Conservation (phyloP, 1,140 invertebrate species). For the Ips typographus region DNA sequence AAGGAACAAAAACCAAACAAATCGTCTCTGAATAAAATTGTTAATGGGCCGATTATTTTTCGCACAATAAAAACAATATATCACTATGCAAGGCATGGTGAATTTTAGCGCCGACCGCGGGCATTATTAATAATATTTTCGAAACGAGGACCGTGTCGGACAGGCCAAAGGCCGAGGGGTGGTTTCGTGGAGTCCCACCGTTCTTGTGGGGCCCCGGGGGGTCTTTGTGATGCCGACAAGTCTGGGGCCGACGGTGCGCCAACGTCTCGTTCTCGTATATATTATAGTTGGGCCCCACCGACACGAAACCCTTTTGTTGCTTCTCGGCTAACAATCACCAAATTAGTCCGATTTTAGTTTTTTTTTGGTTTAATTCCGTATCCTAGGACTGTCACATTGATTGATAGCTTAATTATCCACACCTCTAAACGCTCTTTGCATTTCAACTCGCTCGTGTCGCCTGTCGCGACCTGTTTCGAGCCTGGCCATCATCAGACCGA, state of each 20-base stretch:
- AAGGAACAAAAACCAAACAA: background rate
- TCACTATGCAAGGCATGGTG: conserved; percentile 11
- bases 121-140: conserved; percentile 31
- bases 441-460: conserved; percentile 25
- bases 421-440: conserved; percentile 15
- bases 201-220: conserved; percentile 12
- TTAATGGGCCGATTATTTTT: conserved; percentile 16
- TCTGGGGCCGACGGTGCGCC: background rate
- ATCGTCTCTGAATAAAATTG: background rate
- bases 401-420: conserved; percentile 30
- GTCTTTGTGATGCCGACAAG: conserved; percentile 29
- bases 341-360: too few relatives aligned
- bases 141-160: conserved; percentile 27
- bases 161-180: conserved; percentile 26
- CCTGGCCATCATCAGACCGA: conserved; percentile 30
- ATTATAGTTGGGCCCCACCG: too few relatives aligned
- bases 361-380: too few relatives aligned
- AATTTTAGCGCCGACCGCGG: conserved; percentile 29
- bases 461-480: conserved; percentile 25
- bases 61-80: conserved; percentile 27
- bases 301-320: too few relatives aligned
- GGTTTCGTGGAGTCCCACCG: conserved; percentile 23
- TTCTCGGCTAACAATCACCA: too few relatives aligned
- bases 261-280: background rate
- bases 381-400: background rate